Evolutionary conservation across 2,797 vertebrate species (phyloP).

Genomic region (Poeciliopsis gracilis): DNA sequence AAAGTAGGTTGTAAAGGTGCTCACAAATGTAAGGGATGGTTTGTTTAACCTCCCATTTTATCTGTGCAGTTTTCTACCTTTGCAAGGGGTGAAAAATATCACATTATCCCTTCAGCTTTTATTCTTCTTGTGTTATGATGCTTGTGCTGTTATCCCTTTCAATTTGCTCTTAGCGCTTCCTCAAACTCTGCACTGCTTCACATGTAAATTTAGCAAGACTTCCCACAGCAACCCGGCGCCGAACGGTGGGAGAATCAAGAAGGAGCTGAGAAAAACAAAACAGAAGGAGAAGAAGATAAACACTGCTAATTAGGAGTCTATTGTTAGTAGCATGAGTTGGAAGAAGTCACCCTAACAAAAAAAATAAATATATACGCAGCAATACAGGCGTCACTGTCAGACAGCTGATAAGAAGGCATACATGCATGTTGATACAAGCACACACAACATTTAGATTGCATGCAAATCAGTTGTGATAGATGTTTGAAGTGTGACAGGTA

Average conservation of each 20-base stretch:
- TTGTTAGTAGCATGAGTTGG: constrained; percentile 73
- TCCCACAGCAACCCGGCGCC: constrained; percentile 68
- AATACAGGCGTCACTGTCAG: constrained; percentile 56
- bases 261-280: constrained; percentile 62
- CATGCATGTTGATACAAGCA: constrained; percentile 30
- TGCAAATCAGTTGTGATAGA: constrained; percentile 62
- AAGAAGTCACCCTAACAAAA: constrained; percentile 64
- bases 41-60: constrained; percentile 31
- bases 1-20: constrained; percentile 80
- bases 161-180: constrained; percentile 59
- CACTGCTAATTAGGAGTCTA: constrained; percentile 78
- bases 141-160: constrained; percentile 48
- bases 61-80: constrained; percentile 23
- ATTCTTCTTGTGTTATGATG: constrained; percentile 46
- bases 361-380: constrained; percentile 41
- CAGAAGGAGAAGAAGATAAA: constrained; percentile 78
- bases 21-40: constrained; percentile 63
- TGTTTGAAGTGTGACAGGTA: constrained; percentile 50
- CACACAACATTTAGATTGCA: constrained; percentile 62
- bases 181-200: constrained; percentile 53
- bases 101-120: constrained; percentile 24
- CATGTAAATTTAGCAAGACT: constrained; percentile 80
- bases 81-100: constrained; percentile 27
- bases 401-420: constrained; percentile 31
- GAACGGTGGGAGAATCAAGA: constrained; percentile 59